These are phyloP conservation scores for Nasua narica DNA, from an alignment of 2,797 vertebrate genomes.

Conservation along the genomic window DNA sequence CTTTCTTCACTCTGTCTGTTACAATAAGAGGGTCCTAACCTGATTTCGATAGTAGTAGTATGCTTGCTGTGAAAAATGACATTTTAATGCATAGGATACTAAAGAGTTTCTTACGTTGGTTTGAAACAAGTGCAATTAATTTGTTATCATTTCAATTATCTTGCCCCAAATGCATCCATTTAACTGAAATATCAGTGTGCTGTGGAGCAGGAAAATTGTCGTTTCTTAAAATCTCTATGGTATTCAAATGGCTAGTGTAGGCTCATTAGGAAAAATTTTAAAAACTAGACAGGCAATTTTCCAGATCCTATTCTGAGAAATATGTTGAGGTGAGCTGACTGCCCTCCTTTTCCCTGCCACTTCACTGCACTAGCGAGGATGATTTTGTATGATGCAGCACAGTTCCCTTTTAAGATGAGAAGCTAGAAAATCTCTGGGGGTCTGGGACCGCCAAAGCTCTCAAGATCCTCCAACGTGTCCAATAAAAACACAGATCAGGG, in stretches of 20 bases:
- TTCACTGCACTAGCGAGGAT: constrained; percentile 20
- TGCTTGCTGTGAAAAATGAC: neutral
- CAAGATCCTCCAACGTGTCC: neutral
- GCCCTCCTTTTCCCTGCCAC: constrained; percentile 45
- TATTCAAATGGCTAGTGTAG: constrained; percentile 49
- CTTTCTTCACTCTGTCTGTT: neutral
- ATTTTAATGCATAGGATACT: neutral
- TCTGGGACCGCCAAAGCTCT: constrained; percentile 6
- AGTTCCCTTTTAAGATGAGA: constrained; percentile 41
- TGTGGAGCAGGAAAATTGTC: constrained; percentile 3
- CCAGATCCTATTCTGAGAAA: constrained; percentile 33
- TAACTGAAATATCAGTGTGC: constrained; percentile 52
- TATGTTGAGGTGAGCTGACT: constrained; percentile 10
- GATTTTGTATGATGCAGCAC: constrained; percentile 48
- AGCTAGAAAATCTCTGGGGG: constrained; percentile 36
- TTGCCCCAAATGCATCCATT: constrained; percentile 56
- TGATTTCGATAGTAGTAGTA: neutral
- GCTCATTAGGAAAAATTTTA: constrained; percentile 66
- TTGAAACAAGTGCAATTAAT: constrained; percentile 67
- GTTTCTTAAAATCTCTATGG: constrained; percentile 59
- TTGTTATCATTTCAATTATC: constrained; percentile 60
- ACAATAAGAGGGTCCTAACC: neutral
- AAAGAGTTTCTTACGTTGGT: constrained; percentile 23
- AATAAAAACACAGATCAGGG: constrained; percentile 54
- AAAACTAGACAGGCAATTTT: constrained; percentile 41